phyloP scores from a whole-genome alignment of 2,113 vertebrate species.

The Trogon melanurus region DNA sequence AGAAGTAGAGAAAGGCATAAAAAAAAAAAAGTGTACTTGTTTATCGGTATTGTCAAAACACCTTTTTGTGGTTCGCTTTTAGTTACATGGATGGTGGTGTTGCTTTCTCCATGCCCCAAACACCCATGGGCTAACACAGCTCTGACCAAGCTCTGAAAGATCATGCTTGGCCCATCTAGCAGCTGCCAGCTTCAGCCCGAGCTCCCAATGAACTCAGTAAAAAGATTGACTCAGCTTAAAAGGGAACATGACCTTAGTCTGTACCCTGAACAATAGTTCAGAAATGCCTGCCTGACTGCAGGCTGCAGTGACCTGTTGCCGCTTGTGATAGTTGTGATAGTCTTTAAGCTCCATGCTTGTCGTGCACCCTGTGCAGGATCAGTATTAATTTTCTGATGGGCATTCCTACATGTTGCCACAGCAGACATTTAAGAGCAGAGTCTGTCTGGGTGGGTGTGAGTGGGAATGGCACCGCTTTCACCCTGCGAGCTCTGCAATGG shows the following conservation, averaged over 20 bases:
- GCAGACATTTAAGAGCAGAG: not conserved
- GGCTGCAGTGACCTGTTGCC: slow-evolving; percentile 6
- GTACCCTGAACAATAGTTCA: slow-evolving; percentile 41
- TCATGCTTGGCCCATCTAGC: not conserved
- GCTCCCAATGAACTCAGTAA: slow-evolving; percentile 42
- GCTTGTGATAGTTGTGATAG: rapidly evolving
- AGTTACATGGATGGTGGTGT: not conserved
- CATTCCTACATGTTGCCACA: rapidly evolving
- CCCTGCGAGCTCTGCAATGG: not conserved
- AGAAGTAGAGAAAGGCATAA: not conserved
- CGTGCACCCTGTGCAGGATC: not conserved
- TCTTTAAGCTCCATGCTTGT: not conserved
- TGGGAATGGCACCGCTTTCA: not conserved
- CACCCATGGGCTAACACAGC: rapidly evolving
- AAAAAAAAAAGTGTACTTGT: not conserved
- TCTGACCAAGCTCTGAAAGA: not conserved
- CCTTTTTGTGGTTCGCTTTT: not conserved
- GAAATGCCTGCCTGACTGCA: slow-evolving; percentile 14
- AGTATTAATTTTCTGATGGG: not conserved
- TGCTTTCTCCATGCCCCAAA: not conserved
- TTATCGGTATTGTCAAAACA: not conserved
- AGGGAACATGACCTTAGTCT: slow-evolving; percentile 47
- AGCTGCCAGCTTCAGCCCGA: not conserved
- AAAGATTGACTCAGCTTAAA: slow-evolving; percentile 57
- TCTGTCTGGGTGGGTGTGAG: not conserved